Base-by-base conservation (phyloP, 2,113 vertebrate species). In the Camelus bactrianus region DNA sequence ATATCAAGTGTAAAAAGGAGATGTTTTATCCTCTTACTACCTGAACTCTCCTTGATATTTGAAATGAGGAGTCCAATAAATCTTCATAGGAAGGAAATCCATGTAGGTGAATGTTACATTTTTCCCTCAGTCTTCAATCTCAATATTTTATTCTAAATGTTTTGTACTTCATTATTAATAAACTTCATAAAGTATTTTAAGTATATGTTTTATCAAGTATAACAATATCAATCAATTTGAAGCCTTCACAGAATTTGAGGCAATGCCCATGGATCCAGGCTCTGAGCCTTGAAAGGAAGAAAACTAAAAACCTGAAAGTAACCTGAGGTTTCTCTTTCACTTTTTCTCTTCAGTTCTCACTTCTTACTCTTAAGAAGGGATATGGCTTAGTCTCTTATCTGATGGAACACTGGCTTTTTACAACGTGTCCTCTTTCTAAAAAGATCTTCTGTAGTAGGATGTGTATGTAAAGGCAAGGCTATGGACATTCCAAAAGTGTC, bases 141-240 rank as follows among this genome's bases (percentile, higher is more conserved):
- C 38, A 82, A 5, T 22, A 52, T 3, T 72, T 54, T n/a, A 70
- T 65, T 92, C n/a, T 11, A 54, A 88, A 14, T 16, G 14, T 48
- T 91, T 81, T 95, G 0, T 54, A 50, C 5, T 65, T 4, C 52
- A 30, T 82, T 81, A 84, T 90, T 84, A 90, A 96, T 88, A 91
- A 95, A 76, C 3, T 48, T 76, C 48, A 8, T 69, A 81, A 90
- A 85, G 58, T 26, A 60, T 70, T 93, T 85, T 32, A 54, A 79
- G 69, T 20, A 15, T 32, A 90, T 48, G 17, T 35, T 85, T 82
- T 72, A 35, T 60, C 75, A 90, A 80, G 48, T 32, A 17, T 65
- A 93, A 81, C 93, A 81, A 64, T 35, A 91, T 28, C 56, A 62
- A 42, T 58, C 20, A 13, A 91, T 80, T 46, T 84, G 80, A 95